Percentiles rank a stretch among this genome's conserved stretches.
Conservation (phyloP, 2,797 vertebrate genomes). For the Podarcis lilfordi region DNA sequence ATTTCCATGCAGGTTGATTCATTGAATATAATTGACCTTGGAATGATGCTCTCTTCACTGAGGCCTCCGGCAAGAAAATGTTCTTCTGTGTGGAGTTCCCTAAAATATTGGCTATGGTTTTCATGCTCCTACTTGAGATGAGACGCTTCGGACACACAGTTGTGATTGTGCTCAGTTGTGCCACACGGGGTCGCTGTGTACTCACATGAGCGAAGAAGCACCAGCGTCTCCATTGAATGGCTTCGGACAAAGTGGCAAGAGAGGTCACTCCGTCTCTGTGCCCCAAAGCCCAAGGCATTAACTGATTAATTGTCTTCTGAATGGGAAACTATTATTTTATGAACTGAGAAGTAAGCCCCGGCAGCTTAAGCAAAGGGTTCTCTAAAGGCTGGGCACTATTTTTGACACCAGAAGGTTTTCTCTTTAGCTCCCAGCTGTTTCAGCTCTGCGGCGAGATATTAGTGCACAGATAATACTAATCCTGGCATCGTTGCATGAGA, state of each 20-base stretch:
- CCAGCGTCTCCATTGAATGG: neutral
- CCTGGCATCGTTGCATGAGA: neutral
- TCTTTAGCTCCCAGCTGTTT: slow-evolving; percentile 47
- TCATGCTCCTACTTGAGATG: fast-evolving
- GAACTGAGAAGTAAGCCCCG: neutral
- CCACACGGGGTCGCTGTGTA: slow-evolving; percentile 64
- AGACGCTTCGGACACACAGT: neutral
- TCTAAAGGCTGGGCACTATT: neutral
- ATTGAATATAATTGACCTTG: neutral
- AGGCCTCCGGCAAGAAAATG: neutral
- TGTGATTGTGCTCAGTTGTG: slow-evolving; percentile 18
- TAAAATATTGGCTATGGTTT: neutral
- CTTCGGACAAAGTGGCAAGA: slow-evolving; percentile 31
- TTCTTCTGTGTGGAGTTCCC: too few species aligned
- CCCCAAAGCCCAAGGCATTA: slow-evolving; percentile 41
- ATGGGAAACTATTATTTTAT: slow-evolving; percentile 23
- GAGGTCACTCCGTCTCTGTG: slow-evolving; percentile 3
- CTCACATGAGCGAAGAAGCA: fast-evolving
- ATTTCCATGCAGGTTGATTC: neutral
- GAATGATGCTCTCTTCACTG: neutral
- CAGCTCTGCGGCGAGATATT: slow-evolving; percentile 34
- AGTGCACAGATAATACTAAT: slow-evolving; percentile 60
- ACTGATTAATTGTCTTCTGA: slow-evolving; percentile 48
- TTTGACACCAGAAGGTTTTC: slow-evolving; percentile 42
- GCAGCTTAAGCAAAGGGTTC: slow-evolving; percentile 54